phyloP scores from a whole-genome alignment of 1,140 invertebrate species.

The Rhagoletis pomonella region DNA sequence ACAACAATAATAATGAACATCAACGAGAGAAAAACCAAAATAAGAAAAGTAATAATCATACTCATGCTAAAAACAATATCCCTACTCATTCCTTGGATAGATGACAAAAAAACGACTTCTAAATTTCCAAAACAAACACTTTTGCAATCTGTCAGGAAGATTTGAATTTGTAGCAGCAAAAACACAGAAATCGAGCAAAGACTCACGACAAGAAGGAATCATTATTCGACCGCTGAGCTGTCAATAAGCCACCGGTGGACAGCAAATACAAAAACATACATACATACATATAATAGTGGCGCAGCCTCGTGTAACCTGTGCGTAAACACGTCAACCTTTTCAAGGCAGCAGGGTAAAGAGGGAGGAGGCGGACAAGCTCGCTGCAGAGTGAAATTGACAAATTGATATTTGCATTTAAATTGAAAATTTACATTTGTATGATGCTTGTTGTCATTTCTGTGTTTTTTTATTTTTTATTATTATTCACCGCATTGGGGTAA shows the following conservation, averaged over 20 bases:
- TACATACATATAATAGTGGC: background rate
- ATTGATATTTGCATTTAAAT: conserved; percentile 75
- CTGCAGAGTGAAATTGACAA: conserved; percentile 67
- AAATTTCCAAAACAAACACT: background rate
- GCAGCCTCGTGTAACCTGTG: background rate
- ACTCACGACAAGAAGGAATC: conserved; percentile 53
- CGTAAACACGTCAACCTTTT: background rate
- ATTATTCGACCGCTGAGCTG: conserved; percentile 17
- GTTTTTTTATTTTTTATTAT: background rate
- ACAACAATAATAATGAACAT: background rate
- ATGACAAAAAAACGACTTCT: background rate
- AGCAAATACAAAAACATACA: background rate
- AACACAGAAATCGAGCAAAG: background rate
- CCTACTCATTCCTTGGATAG: background rate
- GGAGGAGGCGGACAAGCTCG: background rate
- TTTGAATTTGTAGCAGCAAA: background rate
- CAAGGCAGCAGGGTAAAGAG: background rate
- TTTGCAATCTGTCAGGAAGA: background rate
- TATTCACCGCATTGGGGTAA: conserved; percentile 42
- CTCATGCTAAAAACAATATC: background rate
- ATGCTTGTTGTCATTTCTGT: conserved; percentile 47
- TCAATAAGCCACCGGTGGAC: conserved; percentile 43
- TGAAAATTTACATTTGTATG: conserved; percentile 74
- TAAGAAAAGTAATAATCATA: background rate
- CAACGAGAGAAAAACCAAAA: background rate